These are phyloP conservation scores for Columba janthina DNA, from an alignment of 2,113 vertebrate genomes.

Conservation along the genomic window DNA sequence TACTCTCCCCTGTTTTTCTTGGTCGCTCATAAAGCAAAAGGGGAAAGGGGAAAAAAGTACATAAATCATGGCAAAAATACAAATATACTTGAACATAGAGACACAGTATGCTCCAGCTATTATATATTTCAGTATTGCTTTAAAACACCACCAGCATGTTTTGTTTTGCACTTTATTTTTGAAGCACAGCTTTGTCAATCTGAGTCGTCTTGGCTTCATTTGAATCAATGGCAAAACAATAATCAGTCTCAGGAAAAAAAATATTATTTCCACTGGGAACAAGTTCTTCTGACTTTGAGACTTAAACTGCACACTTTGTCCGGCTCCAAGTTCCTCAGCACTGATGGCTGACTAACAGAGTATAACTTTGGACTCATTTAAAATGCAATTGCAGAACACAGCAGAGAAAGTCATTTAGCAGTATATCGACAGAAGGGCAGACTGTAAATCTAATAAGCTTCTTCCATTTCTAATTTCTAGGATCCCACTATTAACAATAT, in stretches of 20 bases:
- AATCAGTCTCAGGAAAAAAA: not conserved
- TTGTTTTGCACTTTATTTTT: slow-evolving; percentile 27
- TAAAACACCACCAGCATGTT: not conserved
- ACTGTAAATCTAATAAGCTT: not conserved
- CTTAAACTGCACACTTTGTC: not conserved
- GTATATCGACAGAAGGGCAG: not conserved
- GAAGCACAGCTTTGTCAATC: not conserved
- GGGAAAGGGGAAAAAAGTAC: not conserved
- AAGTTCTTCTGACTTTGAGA: slow-evolving; percentile 13
- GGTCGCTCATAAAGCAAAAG: not conserved
- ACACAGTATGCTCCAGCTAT: not conserved
- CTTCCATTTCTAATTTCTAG: slow-evolving; percentile 31
- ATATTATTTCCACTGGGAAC: not conserved
- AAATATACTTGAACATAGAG: not conserved
- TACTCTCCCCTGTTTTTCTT: not conserved
- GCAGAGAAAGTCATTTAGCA: slow-evolving; percentile 22
- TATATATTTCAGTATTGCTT: not conserved
- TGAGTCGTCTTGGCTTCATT: slow-evolving; percentile 37
- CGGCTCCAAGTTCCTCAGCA: not conserved
- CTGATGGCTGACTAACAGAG: not conserved
- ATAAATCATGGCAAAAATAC: not conserved
- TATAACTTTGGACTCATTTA: slow-evolving; percentile 1
- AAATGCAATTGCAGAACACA: slow-evolving; percentile 11
- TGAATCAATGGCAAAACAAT: slow-evolving; percentile 26
- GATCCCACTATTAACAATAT: slow-evolving; percentile 2